Evolutionary conservation across 2,888 invertebrate species (phyloP), one percentile per base, ranked within the genome.

Genomic region (Leptopilina syphax): DNA sequence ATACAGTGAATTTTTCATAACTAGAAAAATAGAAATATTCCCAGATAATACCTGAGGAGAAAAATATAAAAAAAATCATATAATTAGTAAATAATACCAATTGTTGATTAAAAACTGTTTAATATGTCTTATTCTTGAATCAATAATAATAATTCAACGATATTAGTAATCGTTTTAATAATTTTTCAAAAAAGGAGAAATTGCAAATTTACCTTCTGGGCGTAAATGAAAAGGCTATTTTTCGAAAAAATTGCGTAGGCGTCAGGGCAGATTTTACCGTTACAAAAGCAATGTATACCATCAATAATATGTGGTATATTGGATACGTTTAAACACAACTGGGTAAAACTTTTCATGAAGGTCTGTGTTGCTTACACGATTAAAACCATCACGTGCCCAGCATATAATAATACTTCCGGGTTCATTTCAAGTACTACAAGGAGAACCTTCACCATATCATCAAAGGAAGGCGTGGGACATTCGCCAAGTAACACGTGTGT

Each of bases 321-420:
- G 60, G 18, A 60, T 60, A 18, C 60, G 63, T 50, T 18, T 57
- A n/a, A 70, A 70, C 70, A 70, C 68, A 18, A 63, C 41, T 3
- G 18, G 12, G 68, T 24, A 47, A 68, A 57, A 34, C 10, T 8
- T 73, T 73, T 57, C 13, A 13, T 12, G 27, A 13, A 70, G 24
- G 50, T 27, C 44, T 67, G 67, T 44, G 67, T 67, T 44, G 67
- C 47, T 67, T 44, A 44, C 18, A 18, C 50, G 70, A 70, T 70
- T 57, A 73, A 73, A 73, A 57, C n/a, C 34, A 73, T 54, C 54
- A 34, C 54, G 70, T 73, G 70, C 57, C 27, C 34, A 34, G 54
- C 70, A 73, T 70, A 70, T 50, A 13, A 54, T 34, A 54, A 54
- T 73, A 73, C n/a, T 73, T 73, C 70, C 70, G 70, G 70, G 70